These are phyloP conservation scores for Neotragus moschatus DNA, from an alignment of 2,113 vertebrate species.

Conservation along the genomic window DNA sequence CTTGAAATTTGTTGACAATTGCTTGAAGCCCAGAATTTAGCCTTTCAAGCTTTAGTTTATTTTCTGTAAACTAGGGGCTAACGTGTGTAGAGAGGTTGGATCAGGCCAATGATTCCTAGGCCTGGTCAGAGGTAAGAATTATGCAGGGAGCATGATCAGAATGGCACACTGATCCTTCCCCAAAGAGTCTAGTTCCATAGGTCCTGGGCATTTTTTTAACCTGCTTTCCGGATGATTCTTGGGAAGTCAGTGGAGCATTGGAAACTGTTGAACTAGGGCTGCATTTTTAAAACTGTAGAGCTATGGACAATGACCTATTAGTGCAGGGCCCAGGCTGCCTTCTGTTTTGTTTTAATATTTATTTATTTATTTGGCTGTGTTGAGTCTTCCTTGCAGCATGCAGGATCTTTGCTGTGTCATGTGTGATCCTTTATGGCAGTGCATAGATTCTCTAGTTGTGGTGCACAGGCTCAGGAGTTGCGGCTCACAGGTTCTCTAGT, in stretches of 20 bases:
- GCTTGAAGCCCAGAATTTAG: neutral
- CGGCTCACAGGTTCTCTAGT: fast-evolving
- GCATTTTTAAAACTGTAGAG: neutral
- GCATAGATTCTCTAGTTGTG: neutral
- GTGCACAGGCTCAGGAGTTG: fast-evolving
- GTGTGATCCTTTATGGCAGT: neutral
- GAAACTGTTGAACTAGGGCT: neutral
- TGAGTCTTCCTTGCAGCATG: neutral
- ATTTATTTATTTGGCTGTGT: neutral
- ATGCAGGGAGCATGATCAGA: neutral
- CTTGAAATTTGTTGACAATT: neutral
- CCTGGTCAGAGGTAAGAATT: neutral
- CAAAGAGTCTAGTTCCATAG: neutral
- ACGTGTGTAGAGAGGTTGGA: neutral
- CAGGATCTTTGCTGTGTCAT: neutral
- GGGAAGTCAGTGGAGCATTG: neutral
- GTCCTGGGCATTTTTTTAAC: neutral
- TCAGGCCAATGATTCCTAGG: neutral
- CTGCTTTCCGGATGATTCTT: neutral
- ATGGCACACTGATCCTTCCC: neutral
- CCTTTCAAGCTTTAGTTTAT: neutral
- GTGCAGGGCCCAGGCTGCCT: too few relatives aligned
- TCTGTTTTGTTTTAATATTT: neutral
- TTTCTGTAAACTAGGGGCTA: neutral
- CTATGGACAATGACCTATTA: neutral